A percentile compares a stretch with the other conserved stretches of the same genome.
phyloP scores from a whole-genome alignment of 1,140 invertebrate genomes.

The Macrobrachium rosenbergii region DNA sequence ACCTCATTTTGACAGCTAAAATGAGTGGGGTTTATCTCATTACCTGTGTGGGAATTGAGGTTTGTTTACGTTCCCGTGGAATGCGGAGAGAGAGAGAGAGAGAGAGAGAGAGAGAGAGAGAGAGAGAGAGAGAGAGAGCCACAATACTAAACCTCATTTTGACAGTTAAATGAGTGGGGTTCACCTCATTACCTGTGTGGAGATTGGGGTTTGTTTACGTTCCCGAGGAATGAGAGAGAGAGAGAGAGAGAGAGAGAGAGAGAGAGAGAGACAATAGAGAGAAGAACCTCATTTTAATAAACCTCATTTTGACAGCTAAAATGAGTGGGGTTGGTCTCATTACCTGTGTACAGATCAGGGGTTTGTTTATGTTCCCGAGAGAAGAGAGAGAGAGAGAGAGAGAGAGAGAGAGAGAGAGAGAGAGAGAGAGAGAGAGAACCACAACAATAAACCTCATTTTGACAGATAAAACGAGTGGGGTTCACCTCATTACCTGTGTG shows the following conservation, averaged over 20 bases:
- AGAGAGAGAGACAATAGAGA: background rate
- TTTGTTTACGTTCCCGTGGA: background rate
- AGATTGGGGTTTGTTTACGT: background rate
- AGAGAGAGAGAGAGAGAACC: no score
- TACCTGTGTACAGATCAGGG: no score
- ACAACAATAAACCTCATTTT: no score
- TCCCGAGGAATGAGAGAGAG: conserved; percentile 11
- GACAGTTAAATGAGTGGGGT: no score
- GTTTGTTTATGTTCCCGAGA: no score
- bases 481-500: no score
- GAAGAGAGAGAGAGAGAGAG: no score
- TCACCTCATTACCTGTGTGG: no score
- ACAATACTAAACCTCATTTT: no score
- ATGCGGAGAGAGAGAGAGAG: background rate
- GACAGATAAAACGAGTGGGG: no score
- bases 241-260: conserved; percentile 32
- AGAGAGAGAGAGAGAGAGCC: background rate
- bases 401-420: no score
- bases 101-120: conserved; percentile 1
- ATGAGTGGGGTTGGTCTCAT: background rate
- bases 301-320: background rate
- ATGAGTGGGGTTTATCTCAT: background rate
- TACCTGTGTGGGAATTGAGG: background rate
- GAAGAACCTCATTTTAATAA: background rate
- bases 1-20: background rate